Evolutionary conservation across 2,888 invertebrate species (phyloP).

Genomic region (Isoperla grammatica): DNA sequence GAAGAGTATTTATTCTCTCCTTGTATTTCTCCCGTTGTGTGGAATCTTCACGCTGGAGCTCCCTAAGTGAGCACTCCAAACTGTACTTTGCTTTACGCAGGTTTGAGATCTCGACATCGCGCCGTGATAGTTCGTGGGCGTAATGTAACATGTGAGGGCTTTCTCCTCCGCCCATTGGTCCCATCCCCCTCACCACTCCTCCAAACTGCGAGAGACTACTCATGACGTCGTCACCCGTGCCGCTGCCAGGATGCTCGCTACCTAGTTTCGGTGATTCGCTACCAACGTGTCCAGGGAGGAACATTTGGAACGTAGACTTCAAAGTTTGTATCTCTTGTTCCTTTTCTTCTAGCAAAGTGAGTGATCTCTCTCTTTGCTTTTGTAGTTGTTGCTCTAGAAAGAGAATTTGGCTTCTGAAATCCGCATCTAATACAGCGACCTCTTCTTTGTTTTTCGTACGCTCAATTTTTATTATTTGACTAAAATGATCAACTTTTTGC

Average conservation of each 20-base stretch:
- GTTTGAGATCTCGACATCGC: conserved; percentile 69
- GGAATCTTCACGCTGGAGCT: conserved; percentile 52
- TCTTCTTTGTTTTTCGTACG: conserved; percentile 41
- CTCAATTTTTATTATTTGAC: conserved; percentile 41
- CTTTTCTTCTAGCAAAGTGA: conserved; percentile 72
- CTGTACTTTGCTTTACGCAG: conserved; percentile 65
- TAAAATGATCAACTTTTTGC: conserved; percentile 50
- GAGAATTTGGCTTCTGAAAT: conserved; percentile 49
- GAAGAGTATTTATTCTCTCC: conserved; percentile 53
- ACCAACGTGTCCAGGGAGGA: conserved; percentile 44
- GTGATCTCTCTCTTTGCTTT: conserved; percentile 74
- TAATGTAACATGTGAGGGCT: conserved; percentile 75
- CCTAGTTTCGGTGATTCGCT: not conserved
- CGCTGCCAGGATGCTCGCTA: not conserved
- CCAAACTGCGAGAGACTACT: conserved; percentile 22
- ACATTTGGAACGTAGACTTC: conserved; percentile 51
- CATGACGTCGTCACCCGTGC: conserved; percentile 16
- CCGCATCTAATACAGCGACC: conserved; percentile 45
- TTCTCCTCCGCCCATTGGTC: conserved; percentile 36
- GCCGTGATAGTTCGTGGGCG: conserved; percentile 72
- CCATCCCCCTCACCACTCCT: conserved; percentile 13
- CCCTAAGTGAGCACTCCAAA: conserved; percentile 49
- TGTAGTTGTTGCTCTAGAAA: conserved; percentile 66
- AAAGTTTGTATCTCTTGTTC: conserved; percentile 64
- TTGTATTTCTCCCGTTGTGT: conserved; percentile 47